A percentile compares a stretch with the other conserved stretches of the same genome.
Conservation (phyloP, 2,888 invertebrate species). For the Fragum sueziense region DNA sequence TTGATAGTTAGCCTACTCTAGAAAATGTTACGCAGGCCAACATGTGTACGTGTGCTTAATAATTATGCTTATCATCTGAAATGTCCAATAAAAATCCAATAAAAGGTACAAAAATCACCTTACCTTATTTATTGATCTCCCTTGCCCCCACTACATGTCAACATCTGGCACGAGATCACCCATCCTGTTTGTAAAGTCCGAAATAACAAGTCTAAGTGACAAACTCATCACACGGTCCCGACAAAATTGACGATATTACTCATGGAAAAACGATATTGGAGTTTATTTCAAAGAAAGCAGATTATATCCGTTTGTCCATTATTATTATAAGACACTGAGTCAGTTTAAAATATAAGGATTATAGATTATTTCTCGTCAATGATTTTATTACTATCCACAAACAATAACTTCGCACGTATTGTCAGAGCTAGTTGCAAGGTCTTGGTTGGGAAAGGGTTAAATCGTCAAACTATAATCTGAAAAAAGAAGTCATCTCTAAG, state of each 20-base stretch:
- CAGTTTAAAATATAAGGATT: neutral
- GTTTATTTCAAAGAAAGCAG: neutral
- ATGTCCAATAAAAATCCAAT: neutral
- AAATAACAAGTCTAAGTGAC: no score
- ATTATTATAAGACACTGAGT: neutral
- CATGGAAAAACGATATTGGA: neutral
- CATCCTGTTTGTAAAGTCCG: neutral
- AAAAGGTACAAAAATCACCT: neutral
- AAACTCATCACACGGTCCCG: neutral
- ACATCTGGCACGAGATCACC: neutral
- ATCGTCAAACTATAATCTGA: neutral
- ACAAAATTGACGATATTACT: neutral
- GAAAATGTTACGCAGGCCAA: neutral
- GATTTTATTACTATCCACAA: neutral
- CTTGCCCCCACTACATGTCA: neutral
- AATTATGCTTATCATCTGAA: no score
- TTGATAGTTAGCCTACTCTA: no score
- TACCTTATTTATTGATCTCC: neutral
- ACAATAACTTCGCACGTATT: neutral
- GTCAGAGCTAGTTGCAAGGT: no score
- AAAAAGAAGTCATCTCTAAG: no score
- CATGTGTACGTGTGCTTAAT: no score
- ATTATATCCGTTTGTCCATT: neutral
- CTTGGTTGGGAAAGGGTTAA: neutral
- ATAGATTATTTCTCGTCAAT: neutral